Conservation (phyloP, 2,113 vertebrate species). For the Zapus hudsonius region DNA sequence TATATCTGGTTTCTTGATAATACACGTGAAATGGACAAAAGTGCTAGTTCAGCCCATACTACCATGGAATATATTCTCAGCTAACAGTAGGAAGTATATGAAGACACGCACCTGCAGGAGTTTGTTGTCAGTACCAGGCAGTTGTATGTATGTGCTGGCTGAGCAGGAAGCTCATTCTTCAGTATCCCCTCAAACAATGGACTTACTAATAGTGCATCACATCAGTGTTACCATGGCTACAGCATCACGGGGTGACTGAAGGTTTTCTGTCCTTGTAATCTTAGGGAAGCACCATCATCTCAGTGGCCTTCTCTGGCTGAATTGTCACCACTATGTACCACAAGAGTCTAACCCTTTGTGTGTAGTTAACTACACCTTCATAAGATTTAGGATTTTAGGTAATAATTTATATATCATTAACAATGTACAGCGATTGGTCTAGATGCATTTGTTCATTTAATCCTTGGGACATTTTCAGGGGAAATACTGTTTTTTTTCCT, state of each 20-base stretch:
- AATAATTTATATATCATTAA: background rate
- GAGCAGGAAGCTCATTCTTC: background rate
- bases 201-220: background rate
- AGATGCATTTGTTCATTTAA: background rate
- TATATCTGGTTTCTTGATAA: background rate
- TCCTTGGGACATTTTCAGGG: background rate
- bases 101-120: background rate
- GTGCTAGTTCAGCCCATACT: no score
- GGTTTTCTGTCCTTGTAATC: background rate
- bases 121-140: background rate
- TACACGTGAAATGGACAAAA: background rate
- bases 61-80: background rate
- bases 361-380: background rate
- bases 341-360: background rate
- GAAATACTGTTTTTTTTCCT: background rate
- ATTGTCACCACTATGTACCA: background rate
- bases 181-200: background rate
- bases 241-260: background rate
- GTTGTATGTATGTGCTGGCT: background rate
- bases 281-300: background rate
- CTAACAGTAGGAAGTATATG: background rate
- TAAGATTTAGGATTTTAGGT: background rate
- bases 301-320: background rate
- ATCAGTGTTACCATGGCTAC: background rate
- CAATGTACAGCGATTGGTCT: background rate